These are phyloP conservation scores for Troides oblongomaculatus DNA, from an alignment of 2,888 invertebrate genomes.

Conservation along the genomic window DNA sequence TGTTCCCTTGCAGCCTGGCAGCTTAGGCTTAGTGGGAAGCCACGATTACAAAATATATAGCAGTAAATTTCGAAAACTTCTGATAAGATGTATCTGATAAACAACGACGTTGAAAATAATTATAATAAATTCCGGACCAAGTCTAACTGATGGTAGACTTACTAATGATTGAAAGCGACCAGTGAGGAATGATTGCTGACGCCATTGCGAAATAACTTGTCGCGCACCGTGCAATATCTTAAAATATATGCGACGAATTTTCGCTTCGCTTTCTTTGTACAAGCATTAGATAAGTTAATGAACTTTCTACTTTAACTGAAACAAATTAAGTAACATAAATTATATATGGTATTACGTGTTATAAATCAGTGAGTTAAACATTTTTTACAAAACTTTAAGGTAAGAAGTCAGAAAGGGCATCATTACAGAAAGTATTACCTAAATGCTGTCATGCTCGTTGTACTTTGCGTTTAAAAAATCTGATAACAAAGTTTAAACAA, in stretches of 20 bases:
- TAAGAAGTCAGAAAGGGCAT: too few relatives aligned
- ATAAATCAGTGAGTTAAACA: too few relatives aligned
- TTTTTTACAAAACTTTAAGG: too few relatives aligned
- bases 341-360: too few relatives aligned
- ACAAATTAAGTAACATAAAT: too few relatives aligned
- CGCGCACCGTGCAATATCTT: slow-evolving; percentile 34
- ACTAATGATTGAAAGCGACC: slow-evolving; percentile 28
- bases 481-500: slow-evolving; percentile 21
- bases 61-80: too few relatives aligned
- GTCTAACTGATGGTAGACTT: slow-evolving; percentile 14
- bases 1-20: too few relatives aligned
- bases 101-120: neutral
- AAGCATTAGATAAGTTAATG: slow-evolving; percentile 5
- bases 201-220: slow-evolving; percentile 22
- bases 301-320: too few relatives aligned
- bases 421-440: neutral
- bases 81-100: too few relatives aligned
- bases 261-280: slow-evolving; percentile 33
- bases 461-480: slow-evolving; percentile 8
- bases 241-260: slow-evolving; percentile 31
- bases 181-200: slow-evolving; percentile 27
- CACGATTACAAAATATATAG: too few relatives aligned
- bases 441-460: neutral
- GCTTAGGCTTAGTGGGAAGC: too few relatives aligned
- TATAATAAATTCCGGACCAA: slow-evolving; percentile 9